These are phyloP conservation scores for Phrynocephalus forsythii DNA, from an alignment of 2,797 vertebrate genomes.

Conservation along the genomic window DNA sequence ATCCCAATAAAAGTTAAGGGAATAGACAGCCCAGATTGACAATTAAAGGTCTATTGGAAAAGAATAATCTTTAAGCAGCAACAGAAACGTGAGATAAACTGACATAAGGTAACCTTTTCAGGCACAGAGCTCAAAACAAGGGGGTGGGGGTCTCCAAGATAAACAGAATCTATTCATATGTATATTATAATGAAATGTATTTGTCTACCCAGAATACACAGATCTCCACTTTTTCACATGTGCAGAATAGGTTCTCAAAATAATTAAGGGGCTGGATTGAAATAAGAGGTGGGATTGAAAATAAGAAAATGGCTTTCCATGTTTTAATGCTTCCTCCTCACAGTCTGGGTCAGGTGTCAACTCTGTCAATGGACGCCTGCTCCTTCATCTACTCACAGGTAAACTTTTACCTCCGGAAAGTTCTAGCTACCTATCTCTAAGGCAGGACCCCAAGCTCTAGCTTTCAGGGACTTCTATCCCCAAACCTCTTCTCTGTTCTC, in stretches of 20 bases:
- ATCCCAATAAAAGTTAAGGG: not conserved
- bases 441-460: not conserved
- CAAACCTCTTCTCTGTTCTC: not conserved
- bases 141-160: too few species aligned
- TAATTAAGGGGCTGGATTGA: not conserved
- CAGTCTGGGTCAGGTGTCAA: not conserved
- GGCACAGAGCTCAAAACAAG: not conserved
- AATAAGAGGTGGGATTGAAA: not conserved
- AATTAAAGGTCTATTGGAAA: not conserved
- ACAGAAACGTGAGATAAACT: not conserved
- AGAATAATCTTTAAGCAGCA: not conserved
- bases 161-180: too few species aligned
- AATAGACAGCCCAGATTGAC: not conserved
- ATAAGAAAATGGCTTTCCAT: not conserved
- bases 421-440: not conserved
- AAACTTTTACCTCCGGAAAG: not conserved
- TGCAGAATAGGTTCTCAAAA: not conserved
- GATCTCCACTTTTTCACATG: not conserved
- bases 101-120: not conserved
- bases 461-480: too few species aligned
- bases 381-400: not conserved
- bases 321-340: not conserved
- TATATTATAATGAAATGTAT: too few species aligned
- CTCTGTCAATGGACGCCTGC: not conserved
- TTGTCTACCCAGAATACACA: not conserved